Base-by-base conservation (phyloP, 2,113 vertebrate genomes). In the Nothoprocta perdicaria region DNA sequence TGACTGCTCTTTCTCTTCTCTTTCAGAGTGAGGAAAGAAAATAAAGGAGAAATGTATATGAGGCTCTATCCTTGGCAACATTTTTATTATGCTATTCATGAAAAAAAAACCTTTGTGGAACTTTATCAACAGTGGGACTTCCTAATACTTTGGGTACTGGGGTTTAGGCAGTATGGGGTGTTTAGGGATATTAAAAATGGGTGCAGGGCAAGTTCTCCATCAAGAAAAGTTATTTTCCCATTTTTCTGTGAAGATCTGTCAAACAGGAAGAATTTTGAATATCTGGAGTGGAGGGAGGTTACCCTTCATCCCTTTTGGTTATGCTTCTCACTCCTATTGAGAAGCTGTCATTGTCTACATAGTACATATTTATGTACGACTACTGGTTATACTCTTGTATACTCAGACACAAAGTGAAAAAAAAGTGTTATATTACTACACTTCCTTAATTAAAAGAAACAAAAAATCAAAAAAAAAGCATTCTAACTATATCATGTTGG, bases 171-270 rank as follows among this genome's bases (percentile, higher is more conserved):
- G 10, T 15, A 35, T 22, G 22, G 31, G 90, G 16, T 31, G 5
- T 6, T 68, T 38, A 43, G 4, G 9, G 29, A 19, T 29, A 5
- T 46, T 62, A 14, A 80, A 75, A 72, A 62, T 1, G 8, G 85
- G 41, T 52, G 2, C 7, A 75, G 17, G 41, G 14, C 58, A 72
- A 72, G 6, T 6, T 48, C 6, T 46, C 4, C 66, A 8, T 16
- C 60, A 3, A 5, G 17, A 55, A 9, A 11, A 22, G 8, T 46
- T 7, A 9, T n/a, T 2, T 63, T 52, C 3, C 1, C 3, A 5
- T 29, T 50, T 48, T 15, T 8, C 31, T 63, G 4, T 43, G 41
- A 38, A 65, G 14, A 33, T 48, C 43, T 53, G 6, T 46, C 27
- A 80, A 61, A 63, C 8, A 67, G 16, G 22, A 63, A 65, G 6